phyloP scores from a whole-genome alignment of 1,140 invertebrate genomes.

The Camponotus pennsylvanicus region DNA sequence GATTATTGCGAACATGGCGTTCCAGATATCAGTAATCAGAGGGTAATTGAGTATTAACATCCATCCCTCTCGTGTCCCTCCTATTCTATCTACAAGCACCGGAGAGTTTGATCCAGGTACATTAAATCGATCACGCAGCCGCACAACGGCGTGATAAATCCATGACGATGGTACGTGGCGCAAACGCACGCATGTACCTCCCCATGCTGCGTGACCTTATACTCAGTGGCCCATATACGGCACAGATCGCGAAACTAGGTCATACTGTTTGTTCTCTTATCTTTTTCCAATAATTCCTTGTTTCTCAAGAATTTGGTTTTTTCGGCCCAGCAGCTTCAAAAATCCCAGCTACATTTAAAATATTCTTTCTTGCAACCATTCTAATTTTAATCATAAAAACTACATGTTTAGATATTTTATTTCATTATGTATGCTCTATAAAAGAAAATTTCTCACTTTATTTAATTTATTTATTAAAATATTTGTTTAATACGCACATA shows the following conservation, averaged over 20 bases:
- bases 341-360: background rate
- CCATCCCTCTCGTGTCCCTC: background rate
- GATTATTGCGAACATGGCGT: conserved; percentile 33
- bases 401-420: background rate
- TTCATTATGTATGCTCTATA: background rate
- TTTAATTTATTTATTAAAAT: background rate
- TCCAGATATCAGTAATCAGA: conserved; percentile 63
- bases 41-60: conserved; percentile 31
- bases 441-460: background rate
- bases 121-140: conserved; percentile 63
- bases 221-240: conserved; percentile 39
- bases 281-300: background rate
- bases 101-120: conserved; percentile 18
- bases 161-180: conserved; percentile 37
- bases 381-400: background rate
- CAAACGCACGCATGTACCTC: conserved; percentile 43
- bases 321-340: background rate
- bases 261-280: background rate
- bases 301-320: background rate
- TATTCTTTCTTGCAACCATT: background rate
- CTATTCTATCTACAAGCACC: background rate
- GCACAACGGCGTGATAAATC: conserved; percentile 54
- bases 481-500: background rate
- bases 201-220: conserved; percentile 50
- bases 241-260: conserved; percentile 36